Evolutionary conservation across 2,888 invertebrate species (phyloP), one percentile per base, ranked within the genome.

Genomic region (Polydrusus cervinus): DNA sequence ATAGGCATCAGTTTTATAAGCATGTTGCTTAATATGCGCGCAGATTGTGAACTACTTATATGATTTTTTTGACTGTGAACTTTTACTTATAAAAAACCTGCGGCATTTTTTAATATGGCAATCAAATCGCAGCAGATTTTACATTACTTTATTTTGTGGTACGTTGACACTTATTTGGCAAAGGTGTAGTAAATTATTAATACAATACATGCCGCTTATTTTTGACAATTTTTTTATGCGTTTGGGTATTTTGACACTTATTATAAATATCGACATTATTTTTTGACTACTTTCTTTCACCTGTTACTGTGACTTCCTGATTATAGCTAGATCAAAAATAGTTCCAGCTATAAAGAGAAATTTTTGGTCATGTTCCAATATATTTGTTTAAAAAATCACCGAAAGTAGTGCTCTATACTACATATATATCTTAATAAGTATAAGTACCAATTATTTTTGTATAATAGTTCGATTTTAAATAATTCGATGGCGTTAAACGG

Each of bases 151-250:
- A 14, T 45, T 45, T 9, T 45, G 45, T 45, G 14, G 9, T 49
- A 16, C 51, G 51, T 51, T 51, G 20, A 51, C 49, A 51, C 11
- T 20, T 18, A 51, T 51, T 51, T 49, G 49, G 49, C 49, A 49
- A 49, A 51, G 51, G 20, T 51, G 16, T 51, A 18, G 11, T 18
- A 20, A 51, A 10, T 25, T 51, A 51, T 51, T 11, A 18, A 51
- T 11, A 20, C 20, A 51, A 20, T n/a, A n/a, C 8, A 20, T 51
- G 51, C 51, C 20, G 43, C 43, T 40, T 40, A 25, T 43, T 9
- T n/a, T n/a, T n/a, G n/a, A n/a, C 10, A 43, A 43, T 43, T 43
- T n/a, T 6, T n/a, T 3, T 43, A 34, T 34, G 34, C 7, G 7
- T 34, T 8, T 34, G 34, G 34, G 34, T 34, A 34, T 34, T 10